Percentiles rank a stretch among this genome's conserved stretches.
These are phyloP conservation scores for Speoplatyrhinus poulsoni DNA, from an alignment of 2,113 vertebrate species.

Conservation along the genomic window DNA sequence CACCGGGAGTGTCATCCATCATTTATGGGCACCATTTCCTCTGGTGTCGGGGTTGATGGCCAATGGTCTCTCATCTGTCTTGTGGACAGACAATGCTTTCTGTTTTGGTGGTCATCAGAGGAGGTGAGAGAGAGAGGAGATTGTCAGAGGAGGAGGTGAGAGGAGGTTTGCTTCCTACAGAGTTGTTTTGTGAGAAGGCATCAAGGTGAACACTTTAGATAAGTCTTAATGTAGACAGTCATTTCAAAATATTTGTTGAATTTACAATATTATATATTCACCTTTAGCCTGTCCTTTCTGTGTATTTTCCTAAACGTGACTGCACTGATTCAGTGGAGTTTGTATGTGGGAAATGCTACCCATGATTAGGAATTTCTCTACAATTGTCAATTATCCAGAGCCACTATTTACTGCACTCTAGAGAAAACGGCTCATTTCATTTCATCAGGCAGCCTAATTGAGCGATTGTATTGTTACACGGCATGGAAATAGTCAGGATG, in stretches of 20 bases:
- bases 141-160: too few relatives aligned
- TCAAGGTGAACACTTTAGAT: conserved; percentile 13
- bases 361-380: conserved; percentile 60
- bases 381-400: conserved; percentile 62
- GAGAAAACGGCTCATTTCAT: conserved; percentile 72
- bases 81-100: conserved; percentile 23
- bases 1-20: not conserved
- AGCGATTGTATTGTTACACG: conserved; percentile 63
- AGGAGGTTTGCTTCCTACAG: too few relatives aligned
- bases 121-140: too few relatives aligned
- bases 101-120: conserved; percentile 20
- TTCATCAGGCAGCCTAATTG: conserved; percentile 72
- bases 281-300: too few relatives aligned
- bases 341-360: conserved; percentile 53
- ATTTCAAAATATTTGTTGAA: too few relatives aligned
- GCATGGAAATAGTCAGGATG: conserved; percentile 58
- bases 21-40: too few relatives aligned
- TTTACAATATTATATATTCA: too few relatives aligned
- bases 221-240: too few relatives aligned
- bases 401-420: conserved; percentile 63
- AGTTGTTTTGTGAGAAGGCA: not conserved
- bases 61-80: conserved; percentile 4
- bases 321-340: conserved; percentile 14
- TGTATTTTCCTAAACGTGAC: not conserved
- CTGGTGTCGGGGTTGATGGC: too few relatives aligned